Evolutionary conservation across 2,888 invertebrate species (phyloP).

Genomic region (Lycophotia porphyrea): DNA sequence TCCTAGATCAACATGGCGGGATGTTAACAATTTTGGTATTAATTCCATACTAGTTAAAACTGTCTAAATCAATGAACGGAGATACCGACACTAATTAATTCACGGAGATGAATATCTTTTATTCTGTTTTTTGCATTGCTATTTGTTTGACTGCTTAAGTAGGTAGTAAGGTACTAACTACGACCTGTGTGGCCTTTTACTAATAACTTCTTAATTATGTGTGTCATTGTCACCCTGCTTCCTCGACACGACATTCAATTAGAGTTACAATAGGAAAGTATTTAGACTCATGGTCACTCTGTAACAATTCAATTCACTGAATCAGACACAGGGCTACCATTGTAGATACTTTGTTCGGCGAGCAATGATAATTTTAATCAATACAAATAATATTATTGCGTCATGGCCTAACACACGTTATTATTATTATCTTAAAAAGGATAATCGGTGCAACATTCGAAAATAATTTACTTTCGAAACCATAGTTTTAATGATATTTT

Average conservation of each 20-base stretch:
- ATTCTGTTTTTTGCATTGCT: constrained; percentile 3
- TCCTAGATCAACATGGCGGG: not conserved
- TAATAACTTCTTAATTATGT: constrained; percentile 31
- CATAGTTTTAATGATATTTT: too few relatives aligned
- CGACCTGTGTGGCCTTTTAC: constrained; percentile 10
- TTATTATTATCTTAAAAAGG: constrained; percentile 5
- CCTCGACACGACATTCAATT: constrained; percentile 21
- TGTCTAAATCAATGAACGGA: not conserved
- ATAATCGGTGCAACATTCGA: not conserved
- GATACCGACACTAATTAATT: not conserved
- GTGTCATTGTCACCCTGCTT: constrained; percentile 24
- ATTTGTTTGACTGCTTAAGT: too few relatives aligned
- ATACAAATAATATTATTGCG: constrained; percentile 3
- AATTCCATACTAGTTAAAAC: not conserved
- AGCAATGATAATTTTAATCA: constrained; percentile 18
- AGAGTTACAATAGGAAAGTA: constrained; percentile 35
- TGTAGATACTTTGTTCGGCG: not conserved
- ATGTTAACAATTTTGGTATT: not conserved
- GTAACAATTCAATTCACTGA: constrained; percentile 1
- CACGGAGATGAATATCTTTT: not conserved
- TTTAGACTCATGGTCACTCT: constrained; percentile 28
- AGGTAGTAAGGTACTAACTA: not conserved
- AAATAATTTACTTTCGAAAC: constrained; percentile 17
- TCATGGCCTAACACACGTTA: not conserved
- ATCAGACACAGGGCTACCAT: not conserved